phyloP scores from a whole-genome alignment of 2,888 invertebrate genomes.

The Pristionchus japonicus region DNA sequence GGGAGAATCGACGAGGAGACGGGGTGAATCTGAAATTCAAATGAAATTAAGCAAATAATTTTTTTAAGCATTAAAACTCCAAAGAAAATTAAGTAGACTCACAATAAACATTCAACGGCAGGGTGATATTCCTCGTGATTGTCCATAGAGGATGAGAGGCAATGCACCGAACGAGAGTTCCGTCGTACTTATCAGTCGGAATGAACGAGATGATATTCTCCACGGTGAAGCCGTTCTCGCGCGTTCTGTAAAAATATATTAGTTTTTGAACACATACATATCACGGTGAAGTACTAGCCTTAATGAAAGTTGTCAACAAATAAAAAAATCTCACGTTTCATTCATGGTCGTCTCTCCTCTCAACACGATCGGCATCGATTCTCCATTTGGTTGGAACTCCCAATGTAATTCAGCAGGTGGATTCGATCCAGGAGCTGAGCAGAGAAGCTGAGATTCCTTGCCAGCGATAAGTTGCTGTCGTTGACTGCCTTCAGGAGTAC shows the following conservation, averaged over 20 bases:
- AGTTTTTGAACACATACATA: too few species aligned
- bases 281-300: too few species aligned
- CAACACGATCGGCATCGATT: constrained; percentile 52
- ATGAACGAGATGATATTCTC: constrained; percentile 68
- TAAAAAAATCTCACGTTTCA: constrained; percentile 55
- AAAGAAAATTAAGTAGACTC: constrained; percentile 46
- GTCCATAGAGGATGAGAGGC: constrained; percentile 72
- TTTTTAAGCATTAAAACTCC: not conserved
- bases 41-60: too few species aligned
- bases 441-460: constrained; percentile 62
- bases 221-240: constrained; percentile 61
- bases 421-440: constrained; percentile 68
- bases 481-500: constrained; percentile 55
- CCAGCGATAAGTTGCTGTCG: constrained; percentile 64
- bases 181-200: constrained; percentile 69
- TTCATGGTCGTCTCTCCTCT: constrained; percentile 61
- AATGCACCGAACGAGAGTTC: constrained; percentile 65
- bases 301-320: too few species aligned
- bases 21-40: constrained; percentile 64
- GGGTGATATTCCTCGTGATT: constrained; percentile 59
- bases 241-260: constrained; percentile 54
- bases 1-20: constrained; percentile 65
- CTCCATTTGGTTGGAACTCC: constrained; percentile 58
- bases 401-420: constrained; percentile 68
- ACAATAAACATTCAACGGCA: constrained; percentile 69